Conservation (phyloP, 2,888 invertebrate genomes). For the Tanytarsus gracilentus region DNA sequence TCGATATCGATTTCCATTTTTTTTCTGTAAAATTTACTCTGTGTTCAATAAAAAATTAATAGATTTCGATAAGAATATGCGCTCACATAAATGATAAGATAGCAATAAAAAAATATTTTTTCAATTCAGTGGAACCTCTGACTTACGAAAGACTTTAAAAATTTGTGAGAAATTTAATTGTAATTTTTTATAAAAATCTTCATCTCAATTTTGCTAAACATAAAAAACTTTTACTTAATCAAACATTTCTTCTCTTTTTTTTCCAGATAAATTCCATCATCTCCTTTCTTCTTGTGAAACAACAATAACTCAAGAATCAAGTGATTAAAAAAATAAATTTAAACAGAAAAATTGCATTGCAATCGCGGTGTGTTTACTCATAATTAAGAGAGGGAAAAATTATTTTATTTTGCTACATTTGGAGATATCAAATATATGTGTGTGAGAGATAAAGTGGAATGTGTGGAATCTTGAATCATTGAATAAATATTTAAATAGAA, state of each 20-base stretch:
- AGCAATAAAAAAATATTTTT: too few species aligned
- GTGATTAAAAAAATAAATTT: too few species aligned
- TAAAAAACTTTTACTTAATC: background rate
- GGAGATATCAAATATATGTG: background rate
- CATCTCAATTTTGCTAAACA: background rate
- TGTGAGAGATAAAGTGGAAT: slow-evolving; percentile 2
- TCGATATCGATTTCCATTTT: background rate
- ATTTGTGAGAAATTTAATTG: background rate
- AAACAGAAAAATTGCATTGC: background rate
- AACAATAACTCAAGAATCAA: background rate
- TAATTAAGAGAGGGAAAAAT: background rate
- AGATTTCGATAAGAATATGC: too few species aligned
- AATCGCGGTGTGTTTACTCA: slow-evolving; percentile 1
- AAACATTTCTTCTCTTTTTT: too few species aligned
- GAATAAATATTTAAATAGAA: slow-evolving; percentile 21
- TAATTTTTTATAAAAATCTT: background rate
- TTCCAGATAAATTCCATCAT: too few species aligned
- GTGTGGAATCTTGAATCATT: slow-evolving; percentile 15
- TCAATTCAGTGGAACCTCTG: too few species aligned
- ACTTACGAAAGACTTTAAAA: too few species aligned
- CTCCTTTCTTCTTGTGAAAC: too few species aligned
- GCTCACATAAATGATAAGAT: too few species aligned
- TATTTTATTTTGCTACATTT: background rate
- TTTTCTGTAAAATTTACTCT: too few species aligned
- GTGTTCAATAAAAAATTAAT: too few species aligned